Evolutionary conservation across 1,140 invertebrate genomes (phyloP).

Genomic region (Drosophila tropicalis): DNA sequence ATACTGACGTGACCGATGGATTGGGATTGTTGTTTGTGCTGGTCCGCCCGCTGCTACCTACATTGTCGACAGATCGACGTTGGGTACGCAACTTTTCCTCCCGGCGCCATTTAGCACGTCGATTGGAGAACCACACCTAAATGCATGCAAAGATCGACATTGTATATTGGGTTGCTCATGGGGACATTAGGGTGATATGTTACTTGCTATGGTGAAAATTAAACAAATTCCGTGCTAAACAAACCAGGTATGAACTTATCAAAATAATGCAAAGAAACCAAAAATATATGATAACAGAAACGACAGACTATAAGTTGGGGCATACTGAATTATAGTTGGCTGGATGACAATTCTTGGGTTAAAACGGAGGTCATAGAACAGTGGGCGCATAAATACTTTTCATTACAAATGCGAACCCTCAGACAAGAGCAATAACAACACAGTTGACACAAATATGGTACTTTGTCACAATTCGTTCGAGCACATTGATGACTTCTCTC

Average conservation of each 20-base stretch:
- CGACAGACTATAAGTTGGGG: not conserved
- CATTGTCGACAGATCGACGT: slow-evolving; percentile 87
- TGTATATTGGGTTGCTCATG: not conserved
- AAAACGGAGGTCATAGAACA: too few species aligned
- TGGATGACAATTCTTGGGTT: too few species aligned
- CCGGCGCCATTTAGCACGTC: slow-evolving; percentile 98
- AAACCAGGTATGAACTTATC: not conserved
- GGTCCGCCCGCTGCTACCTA: slow-evolving; percentile 42
- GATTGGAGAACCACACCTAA: slow-evolving; percentile 99
- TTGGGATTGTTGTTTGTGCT: slow-evolving; percentile 66
- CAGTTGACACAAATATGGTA: slow-evolving; percentile 41
- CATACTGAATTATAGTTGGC: too few species aligned
- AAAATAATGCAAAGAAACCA: not conserved
- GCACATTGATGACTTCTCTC: slow-evolving; percentile 13
- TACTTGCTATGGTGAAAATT: not conserved
- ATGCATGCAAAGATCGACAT: slow-evolving; percentile 4
- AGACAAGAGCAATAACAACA: slow-evolving; percentile 9
- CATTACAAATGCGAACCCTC: not conserved
- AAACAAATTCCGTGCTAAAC: not conserved
- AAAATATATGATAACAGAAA: not conserved
- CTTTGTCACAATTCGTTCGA: slow-evolving; percentile 41
- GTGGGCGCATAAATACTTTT: not conserved
- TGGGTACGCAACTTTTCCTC: slow-evolving; percentile 98
- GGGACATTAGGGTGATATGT: not conserved
- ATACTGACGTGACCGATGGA: slow-evolving; percentile 27